Conservation (phyloP, 2,888 invertebrate species). For the Drosophila parthenogenetica region DNA sequence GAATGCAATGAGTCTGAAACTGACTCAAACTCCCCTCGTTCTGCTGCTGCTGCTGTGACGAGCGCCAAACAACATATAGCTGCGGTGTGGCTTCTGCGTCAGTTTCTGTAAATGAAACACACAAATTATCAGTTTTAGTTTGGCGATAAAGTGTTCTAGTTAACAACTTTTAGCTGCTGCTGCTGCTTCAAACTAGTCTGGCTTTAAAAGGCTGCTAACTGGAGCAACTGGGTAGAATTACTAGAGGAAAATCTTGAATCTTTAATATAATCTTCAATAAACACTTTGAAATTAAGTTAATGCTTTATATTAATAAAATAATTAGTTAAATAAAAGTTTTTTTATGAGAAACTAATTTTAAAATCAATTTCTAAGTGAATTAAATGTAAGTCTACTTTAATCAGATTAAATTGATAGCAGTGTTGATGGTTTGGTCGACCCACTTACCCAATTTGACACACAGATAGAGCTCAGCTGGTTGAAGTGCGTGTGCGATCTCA, state of each 20-base stretch:
- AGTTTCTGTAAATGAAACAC: slow-evolving; percentile 37
- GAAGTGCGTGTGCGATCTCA: slow-evolving; percentile 86
- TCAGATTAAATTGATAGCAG: not conserved
- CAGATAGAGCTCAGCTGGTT: slow-evolving; percentile 88
- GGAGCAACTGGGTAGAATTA: slow-evolving; percentile 7
- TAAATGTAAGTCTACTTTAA: too few species aligned
- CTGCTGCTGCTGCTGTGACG: slow-evolving; percentile 54
- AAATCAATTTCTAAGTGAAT: too few species aligned
- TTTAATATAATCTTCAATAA: too few species aligned
- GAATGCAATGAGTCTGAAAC: slow-evolving; percentile 80
- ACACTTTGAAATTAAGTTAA: too few species aligned
- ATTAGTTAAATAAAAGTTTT: too few species aligned
- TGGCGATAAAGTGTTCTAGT: slow-evolving; percentile 5
- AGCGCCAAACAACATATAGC: slow-evolving; percentile 83
- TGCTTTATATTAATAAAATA: too few species aligned
- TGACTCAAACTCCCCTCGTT: slow-evolving; percentile 49
- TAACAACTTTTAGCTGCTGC: slow-evolving; percentile 2
- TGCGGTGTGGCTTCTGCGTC: slow-evolving; percentile 61
- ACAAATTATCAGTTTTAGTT: slow-evolving; percentile 21
- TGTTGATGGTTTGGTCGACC: slow-evolving; percentile 28
- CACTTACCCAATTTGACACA: slow-evolving; percentile 86
- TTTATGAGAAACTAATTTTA: too few species aligned
- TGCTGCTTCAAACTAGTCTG: slow-evolving; percentile 2
- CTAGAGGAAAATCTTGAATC: too few species aligned
- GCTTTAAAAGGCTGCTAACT: not conserved